These are phyloP conservation scores for Origma solitaria DNA, from an alignment of 2,113 vertebrate species.

Conservation along the genomic window DNA sequence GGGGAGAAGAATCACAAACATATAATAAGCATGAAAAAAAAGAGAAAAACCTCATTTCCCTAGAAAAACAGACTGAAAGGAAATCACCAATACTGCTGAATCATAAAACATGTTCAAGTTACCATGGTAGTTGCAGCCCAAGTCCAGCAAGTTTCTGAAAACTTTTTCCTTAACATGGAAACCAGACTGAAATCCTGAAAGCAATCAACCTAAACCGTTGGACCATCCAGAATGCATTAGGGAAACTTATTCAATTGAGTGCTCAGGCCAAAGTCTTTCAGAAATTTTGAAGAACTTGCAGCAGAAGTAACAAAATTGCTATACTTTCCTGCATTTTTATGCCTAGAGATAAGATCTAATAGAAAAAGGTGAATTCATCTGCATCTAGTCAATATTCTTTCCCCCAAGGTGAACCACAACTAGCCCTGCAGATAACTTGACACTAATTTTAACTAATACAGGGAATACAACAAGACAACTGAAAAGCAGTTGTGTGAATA, in stretches of 20 bases:
- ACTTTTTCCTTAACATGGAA: neutral
- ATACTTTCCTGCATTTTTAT: neutral
- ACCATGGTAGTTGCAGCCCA: neutral
- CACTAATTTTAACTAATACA: neutral
- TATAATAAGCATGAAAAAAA: neutral
- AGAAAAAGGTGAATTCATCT: neutral
- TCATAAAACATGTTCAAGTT: neutral
- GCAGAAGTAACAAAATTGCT: neutral
- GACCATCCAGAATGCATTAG: neutral
- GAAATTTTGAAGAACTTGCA: neutral
- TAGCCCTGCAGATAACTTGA: neutral
- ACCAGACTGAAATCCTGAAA: neutral
- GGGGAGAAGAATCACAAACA: neutral
- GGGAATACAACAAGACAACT: neutral
- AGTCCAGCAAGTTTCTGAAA: neutral
- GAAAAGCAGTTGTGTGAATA: neutral
- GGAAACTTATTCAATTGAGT: neutral
- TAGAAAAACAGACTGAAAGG: neutral
- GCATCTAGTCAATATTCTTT: neutral
- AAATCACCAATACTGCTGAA: neutral
- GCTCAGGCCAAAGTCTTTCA: neutral
- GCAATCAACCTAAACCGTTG: neutral
- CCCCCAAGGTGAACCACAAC: neutral
- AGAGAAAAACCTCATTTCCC: neutral
- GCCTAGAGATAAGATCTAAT: neutral